These are phyloP conservation scores for Brachyptera putata DNA, from an alignment of 2,888 invertebrate species.

Conservation along the genomic window DNA sequence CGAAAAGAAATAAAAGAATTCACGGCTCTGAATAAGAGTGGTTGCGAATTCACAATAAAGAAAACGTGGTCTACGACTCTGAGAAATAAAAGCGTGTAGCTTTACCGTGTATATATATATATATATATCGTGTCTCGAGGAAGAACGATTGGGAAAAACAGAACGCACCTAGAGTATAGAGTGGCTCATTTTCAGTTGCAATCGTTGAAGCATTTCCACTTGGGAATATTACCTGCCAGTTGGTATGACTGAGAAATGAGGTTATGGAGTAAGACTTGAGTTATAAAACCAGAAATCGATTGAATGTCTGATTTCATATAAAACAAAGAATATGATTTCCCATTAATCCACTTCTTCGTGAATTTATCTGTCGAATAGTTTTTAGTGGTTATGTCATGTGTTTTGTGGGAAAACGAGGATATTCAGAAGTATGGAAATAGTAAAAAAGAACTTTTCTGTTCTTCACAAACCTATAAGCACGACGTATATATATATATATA, in stretches of 20 bases:
- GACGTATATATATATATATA: no score
- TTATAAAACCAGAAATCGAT: background rate
- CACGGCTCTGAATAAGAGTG: slow-evolving; percentile 17
- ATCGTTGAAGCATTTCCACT: slow-evolving; percentile 3
- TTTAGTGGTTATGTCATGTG: no score
- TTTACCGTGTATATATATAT: no score
- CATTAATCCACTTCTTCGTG: no score
- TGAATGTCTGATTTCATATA: background rate
- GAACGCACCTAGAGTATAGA: slow-evolving; percentile 12
- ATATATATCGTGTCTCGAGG: no score
- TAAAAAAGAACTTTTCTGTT: no score
- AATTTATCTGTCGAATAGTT: no score
- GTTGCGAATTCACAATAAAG: slow-evolving; percentile 18
- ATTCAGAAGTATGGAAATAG: no score
- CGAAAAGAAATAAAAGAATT: slow-evolving; percentile 7
- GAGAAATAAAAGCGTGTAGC: no score
- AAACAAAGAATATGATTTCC: no score
- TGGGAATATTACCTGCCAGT: slow-evolving; percentile 12
- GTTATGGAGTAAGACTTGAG: background rate
- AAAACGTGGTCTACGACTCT: background rate
- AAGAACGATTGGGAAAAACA: background rate
- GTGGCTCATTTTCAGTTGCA: slow-evolving; percentile 18
- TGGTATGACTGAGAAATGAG: slow-evolving; percentile 8
- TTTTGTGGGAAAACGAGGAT: no score
- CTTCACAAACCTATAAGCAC: no score